A percentile compares a stretch with the other conserved stretches of the same genome.
phyloP scores from a whole-genome alignment of 1,140 invertebrate species.

The Pogonus chalceus region DNA sequence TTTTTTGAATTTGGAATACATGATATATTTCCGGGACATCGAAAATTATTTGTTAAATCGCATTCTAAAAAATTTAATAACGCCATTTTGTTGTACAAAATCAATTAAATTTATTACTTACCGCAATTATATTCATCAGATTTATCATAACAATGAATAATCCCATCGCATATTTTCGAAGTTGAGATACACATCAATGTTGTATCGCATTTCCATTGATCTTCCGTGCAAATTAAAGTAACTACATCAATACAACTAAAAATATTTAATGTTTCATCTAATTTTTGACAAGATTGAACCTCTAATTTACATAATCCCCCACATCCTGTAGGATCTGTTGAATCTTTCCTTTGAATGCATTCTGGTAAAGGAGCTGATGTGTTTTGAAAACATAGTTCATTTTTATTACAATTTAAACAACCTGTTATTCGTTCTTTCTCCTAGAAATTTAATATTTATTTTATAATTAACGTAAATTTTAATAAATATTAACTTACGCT shows the following conservation, averaged over 20 bases:
- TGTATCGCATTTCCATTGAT: slow-evolving; percentile 51
- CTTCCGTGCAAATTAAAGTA: slow-evolving; percentile 42
- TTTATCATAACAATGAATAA: slow-evolving; percentile 67
- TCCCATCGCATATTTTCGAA: slow-evolving; percentile 60
- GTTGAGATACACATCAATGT: slow-evolving; percentile 60
- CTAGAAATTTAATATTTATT: too few relatives aligned
- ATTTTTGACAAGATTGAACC: slow-evolving; percentile 57
- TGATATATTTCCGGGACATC: slow-evolving; percentile 65
- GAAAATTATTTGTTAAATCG: slow-evolving; percentile 57
- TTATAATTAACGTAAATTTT: too few relatives aligned
- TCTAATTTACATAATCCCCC: slow-evolving; percentile 59
- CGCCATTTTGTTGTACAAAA: background rate
- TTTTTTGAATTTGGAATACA: slow-evolving; percentile 56
- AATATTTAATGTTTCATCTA: slow-evolving; percentile 41
- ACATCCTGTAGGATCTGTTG: slow-evolving; percentile 58
- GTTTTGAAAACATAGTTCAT: slow-evolving; percentile 27
- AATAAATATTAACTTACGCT: too few relatives aligned
- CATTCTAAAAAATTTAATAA: slow-evolving; percentile 59
- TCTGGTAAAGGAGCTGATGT: slow-evolving; percentile 34
- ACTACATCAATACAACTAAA: slow-evolving; percentile 40
- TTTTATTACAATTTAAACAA: slow-evolving; percentile 8
- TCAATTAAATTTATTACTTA: slow-evolving; percentile 35
- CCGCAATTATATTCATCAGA: slow-evolving; percentile 71
- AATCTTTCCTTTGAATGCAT: slow-evolving; percentile 48
- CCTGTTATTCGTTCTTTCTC: slow-evolving; percentile 5